These are phyloP conservation scores for Eupithecia tripunctaria DNA, from an alignment of 2,888 invertebrate species.

Conservation along the genomic window DNA sequence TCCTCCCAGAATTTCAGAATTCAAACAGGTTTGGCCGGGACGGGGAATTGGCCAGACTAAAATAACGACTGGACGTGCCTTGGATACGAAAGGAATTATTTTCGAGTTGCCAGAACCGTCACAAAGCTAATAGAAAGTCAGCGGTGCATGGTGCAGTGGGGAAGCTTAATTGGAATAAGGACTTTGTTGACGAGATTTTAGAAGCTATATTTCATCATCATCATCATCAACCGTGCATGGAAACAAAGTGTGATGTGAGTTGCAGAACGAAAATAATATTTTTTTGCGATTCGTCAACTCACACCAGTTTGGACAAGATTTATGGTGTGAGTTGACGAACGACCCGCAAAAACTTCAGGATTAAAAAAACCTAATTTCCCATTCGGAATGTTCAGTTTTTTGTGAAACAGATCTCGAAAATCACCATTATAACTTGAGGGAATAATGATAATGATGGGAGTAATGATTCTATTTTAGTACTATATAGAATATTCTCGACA, in stretches of 20 bases:
- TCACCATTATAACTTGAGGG: no score
- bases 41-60: conserved; percentile 72
- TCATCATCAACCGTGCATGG: not conserved
- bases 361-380: not conserved
- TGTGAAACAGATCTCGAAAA: no score
- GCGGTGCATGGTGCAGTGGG: conserved; percentile 30
- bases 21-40: conserved; percentile 62
- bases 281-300: no score
- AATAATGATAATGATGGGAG: no score
- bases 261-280: no score
- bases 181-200: not conserved
- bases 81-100: conserved; percentile 74
- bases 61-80: conserved; percentile 77
- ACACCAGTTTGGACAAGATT: no score
- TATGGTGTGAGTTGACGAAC: no score
- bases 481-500: not conserved
- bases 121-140: conserved; percentile 32
- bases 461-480: no score
- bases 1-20: conserved; percentile 62
- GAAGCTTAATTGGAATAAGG: conserved; percentile 20
- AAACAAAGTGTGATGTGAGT: no score
- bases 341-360: no score
- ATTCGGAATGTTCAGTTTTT: not conserved
- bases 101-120: conserved; percentile 56
- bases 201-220: not conserved